A percentile compares a stretch with the other conserved stretches of the same genome.
These are phyloP conservation scores for Cydia strobilella DNA, from an alignment of 1,140 invertebrate genomes.

Conservation along the genomic window DNA sequence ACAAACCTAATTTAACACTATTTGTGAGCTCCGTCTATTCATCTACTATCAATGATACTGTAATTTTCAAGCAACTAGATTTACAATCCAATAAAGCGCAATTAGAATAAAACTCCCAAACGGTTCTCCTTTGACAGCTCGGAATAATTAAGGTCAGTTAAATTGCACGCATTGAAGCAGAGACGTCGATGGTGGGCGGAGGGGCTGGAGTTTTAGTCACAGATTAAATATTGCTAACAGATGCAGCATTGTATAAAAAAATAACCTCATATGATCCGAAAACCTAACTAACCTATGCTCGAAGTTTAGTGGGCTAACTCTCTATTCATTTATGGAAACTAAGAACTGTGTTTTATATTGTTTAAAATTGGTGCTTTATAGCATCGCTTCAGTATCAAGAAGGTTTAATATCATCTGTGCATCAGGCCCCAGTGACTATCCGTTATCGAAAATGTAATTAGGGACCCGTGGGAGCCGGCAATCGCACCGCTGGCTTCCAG, in stretches of 20 bases:
- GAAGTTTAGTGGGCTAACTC: too few species aligned
- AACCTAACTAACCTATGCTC: too few species aligned
- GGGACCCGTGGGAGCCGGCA: constrained; percentile 21
- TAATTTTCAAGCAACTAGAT: neutral
- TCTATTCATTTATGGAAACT: too few species aligned
- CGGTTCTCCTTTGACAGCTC: constrained; percentile 10
- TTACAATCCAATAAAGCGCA: neutral
- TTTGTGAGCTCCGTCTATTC: too few species aligned
- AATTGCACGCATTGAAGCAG: constrained; percentile 26
- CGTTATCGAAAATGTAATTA: constrained; percentile 31
- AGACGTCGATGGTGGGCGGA: neutral
- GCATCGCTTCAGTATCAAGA: neutral
- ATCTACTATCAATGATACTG: too few species aligned
- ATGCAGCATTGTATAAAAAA: neutral
- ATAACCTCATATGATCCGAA: too few species aligned
- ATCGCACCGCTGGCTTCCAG: constrained; percentile 11
- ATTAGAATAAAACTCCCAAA: neutral
- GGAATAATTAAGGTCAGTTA: constrained; percentile 26
- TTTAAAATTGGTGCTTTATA: neutral
- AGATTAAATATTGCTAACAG: neutral
- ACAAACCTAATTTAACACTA: too few species aligned
- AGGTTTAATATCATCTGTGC: neutral
- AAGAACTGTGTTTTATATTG: neutral
- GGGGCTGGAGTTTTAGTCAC: neutral
- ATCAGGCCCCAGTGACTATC: constrained; percentile 8